Evolutionary conservation across 1,140 invertebrate genomes (phyloP), one percentile per base, ranked within the genome.

Genomic region (Brachionus rubens): DNA sequence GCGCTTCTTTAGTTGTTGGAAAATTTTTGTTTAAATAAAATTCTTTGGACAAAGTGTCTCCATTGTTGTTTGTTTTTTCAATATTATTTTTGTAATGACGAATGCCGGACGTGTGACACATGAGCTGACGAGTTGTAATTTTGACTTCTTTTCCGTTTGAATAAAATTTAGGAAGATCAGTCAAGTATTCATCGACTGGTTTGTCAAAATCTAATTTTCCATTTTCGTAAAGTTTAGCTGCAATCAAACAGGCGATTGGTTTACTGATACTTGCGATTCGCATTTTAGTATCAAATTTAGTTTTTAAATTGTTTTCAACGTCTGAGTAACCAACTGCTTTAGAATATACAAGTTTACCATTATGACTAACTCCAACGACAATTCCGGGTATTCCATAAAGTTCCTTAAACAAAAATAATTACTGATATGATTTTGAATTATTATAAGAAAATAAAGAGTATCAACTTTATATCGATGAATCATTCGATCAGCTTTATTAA

Each of bases 261-360:
- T 89, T 89, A 78, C 87, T 88, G 67, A 90, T 89, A 78, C 88
- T 89, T 36, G 88, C 89, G 77, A 90, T 89, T 75, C 89, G 81
- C 83, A 90, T 86, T 0, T 89, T 85, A 3, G 87, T 86, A 12
- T 87, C 79, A n/a, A 82, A 76, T 26, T 79, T 80, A 79, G 87
- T 88, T 12, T 79, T 80, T 5, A 87, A 80, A 41, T 80, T 77
- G 77, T 89, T 88, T 79, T 90, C 89, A 2, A 90, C 76, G 80
- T 90, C 87, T 43, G 87, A 81, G 80, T 83, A 88, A 2, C 89
- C 89, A 79, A 88, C 82, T 40, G 88, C 88, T 87, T 40, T 24
- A 33, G 28, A 26, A 26, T 72, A 72, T 9, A 72, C 12, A 12
- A 50, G 9, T 21, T 54, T 33, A 10, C 46, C 68, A 40, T 72